Evolutionary conservation across 2,888 invertebrate species (phyloP).

Genomic region (Leucoptera coffeella): DNA sequence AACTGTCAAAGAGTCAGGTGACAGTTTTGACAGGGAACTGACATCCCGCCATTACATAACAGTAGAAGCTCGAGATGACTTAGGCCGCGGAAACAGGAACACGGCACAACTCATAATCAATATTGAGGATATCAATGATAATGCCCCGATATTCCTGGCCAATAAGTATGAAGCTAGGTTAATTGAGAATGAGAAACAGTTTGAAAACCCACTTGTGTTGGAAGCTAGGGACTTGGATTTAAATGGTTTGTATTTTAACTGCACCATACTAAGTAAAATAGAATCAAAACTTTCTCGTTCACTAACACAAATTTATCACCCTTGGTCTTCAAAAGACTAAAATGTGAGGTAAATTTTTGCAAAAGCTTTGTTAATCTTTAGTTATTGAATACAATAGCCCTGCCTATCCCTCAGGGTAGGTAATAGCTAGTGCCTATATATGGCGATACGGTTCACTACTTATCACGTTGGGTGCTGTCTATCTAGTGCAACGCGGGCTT

Average conservation of each 20-base stretch:
- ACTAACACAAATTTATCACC: no score
- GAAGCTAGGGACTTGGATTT: conserved; percentile 83
- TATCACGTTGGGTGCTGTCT: no score
- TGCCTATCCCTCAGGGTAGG: no score
- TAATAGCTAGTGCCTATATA: no score
- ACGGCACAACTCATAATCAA: conserved; percentile 78
- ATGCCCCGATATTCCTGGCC: conserved; percentile 78
- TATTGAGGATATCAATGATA: conserved; percentile 85
- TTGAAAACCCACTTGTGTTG: conserved; percentile 68
- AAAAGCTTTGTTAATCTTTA: no score
- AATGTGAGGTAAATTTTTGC: no score
- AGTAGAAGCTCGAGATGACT: conserved; percentile 84
- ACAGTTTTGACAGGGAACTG: conserved; percentile 81
- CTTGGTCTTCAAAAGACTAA: no score
- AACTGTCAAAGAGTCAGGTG: conserved; percentile 68
- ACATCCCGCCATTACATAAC: conserved; percentile 78
- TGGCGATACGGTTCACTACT: no score
- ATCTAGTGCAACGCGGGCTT: no score
- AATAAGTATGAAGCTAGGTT: conserved; percentile 77
- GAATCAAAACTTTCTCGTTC: no score
- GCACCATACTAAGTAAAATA: not conserved
- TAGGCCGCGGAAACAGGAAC: conserved; percentile 72
- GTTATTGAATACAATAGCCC: no score
- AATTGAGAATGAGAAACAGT: conserved; percentile 73
- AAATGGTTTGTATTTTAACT: conserved; percentile 53